Percentiles rank a stretch among this genome's conserved stretches.
These are phyloP conservation scores for Zeuzera pyrina DNA, from an alignment of 2,888 invertebrate species.

Conservation along the genomic window DNA sequence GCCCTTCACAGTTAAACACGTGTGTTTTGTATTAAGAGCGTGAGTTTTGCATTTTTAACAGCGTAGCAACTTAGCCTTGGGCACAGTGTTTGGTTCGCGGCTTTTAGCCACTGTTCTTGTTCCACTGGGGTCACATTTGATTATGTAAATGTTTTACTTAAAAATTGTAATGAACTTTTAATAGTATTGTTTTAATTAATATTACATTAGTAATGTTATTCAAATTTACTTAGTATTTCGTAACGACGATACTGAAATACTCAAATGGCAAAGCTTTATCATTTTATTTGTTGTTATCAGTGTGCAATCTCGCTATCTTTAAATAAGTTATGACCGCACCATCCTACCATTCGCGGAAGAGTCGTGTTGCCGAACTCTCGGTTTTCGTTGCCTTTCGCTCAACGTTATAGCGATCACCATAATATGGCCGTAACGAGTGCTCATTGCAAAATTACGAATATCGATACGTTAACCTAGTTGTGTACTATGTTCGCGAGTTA, in stretches of 20 bases:
- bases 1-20: constrained; percentile 25
- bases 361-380: constrained; percentile 59
- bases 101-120: constrained; percentile 29
- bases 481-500: too few species aligned
- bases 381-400: constrained; percentile 62
- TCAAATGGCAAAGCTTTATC: too few species aligned
- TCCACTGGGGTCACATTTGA: constrained; percentile 20
- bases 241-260: too few species aligned
- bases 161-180: too few species aligned
- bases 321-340: constrained; percentile 32
- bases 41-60: constrained; percentile 22
- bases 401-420: too few species aligned
- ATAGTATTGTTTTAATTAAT: too few species aligned
- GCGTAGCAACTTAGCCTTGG: constrained; percentile 31
- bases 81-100: constrained; percentile 20
- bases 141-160: constrained; percentile 15
- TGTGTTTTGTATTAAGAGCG: too few species aligned
- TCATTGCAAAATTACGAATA: constrained; percentile 58
- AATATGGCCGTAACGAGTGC: constrained; percentile 40
- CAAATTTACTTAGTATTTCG: too few species aligned
- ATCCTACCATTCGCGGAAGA: constrained; percentile 59
- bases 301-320: constrained; percentile 59
- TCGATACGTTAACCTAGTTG: constrained; percentile 53
- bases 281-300: constrained; percentile 44
- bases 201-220: too few species aligned